Base-by-base conservation (phyloP, 2,888 invertebrate genomes). In the Lapara coniferarum region DNA sequence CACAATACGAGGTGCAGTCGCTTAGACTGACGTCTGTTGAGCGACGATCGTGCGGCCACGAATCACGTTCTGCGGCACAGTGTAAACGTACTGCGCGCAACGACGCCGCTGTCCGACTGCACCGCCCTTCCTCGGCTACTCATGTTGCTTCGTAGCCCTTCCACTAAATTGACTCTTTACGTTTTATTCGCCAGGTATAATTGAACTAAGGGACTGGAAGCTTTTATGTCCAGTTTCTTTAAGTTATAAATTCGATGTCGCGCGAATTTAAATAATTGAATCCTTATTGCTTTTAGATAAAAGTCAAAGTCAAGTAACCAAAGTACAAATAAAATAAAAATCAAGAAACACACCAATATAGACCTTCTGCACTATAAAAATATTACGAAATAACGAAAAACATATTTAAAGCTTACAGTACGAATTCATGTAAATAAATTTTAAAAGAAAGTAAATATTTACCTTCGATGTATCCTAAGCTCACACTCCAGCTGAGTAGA, bases 121-220 rank as follows among this genome's bases (percentile, higher is more conserved):
- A 92, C 89, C 87, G 89, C 91, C 91, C 91, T 91, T 87, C 89
- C 88, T 89, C 85, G 92, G 91, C 92, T 91, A 92, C 92, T 91
- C 91, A 92, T 84, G 85, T 88, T 87, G 86, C 87, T 86, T 85
- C 84, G 84, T 84, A 92, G 92, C 92, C 92, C 93, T 93, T 91
- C 91, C 87, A 92, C 78, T 78, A 91, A 93, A 93, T 91, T 93
- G 92, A 93, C 93, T 91, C 93, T 92, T 89, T 93, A 92, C 92
- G 89, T 92, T 91, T 92, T 91, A 92, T 92, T 91, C 91, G 86
- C 85, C 92, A 92, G 91, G 92, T 92, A 92, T 76, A 87, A 91
- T 90, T 88, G 85, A 92, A 92, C 79, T 85, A 87, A 83, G 93
- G 93, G 93, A 83, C 85, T 85, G 84, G 89, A 92, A 89, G 87